Evolutionary conservation across 1,140 invertebrate species (phyloP).

Genomic region (Eueides isabella): DNA sequence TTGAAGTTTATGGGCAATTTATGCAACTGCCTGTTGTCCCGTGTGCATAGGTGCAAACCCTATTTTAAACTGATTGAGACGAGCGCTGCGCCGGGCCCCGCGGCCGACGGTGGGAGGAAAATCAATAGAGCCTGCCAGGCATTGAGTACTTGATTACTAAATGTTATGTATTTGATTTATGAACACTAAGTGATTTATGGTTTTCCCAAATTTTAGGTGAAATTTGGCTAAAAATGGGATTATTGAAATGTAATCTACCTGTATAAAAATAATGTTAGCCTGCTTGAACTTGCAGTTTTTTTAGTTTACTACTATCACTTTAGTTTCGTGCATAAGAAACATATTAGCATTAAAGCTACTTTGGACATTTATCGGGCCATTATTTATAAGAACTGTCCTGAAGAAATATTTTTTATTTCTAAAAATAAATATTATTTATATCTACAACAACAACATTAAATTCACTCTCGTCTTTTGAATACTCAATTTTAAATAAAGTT

Average conservation of each 20-base stretch:
- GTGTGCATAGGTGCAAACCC: constrained; percentile 21
- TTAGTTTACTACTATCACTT: too few species aligned
- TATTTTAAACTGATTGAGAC: constrained; percentile 22
- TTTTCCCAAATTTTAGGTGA: not conserved
- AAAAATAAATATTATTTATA: too few species aligned
- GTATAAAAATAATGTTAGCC: not conserved
- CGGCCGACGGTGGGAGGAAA: constrained; percentile 17
- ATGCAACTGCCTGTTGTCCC: not conserved
- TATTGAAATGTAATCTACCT: not conserved
- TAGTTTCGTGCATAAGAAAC: too few species aligned
- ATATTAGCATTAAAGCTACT: too few species aligned
- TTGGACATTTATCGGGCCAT: too few species aligned
- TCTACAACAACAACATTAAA: too few species aligned
- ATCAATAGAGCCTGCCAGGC: constrained; percentile 23
- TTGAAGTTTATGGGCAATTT: not conserved
- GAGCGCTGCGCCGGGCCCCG: constrained; percentile 9
- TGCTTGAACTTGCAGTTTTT: too few species aligned
- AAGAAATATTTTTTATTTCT: too few species aligned
- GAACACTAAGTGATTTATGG: not conserved
- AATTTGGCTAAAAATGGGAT: not conserved
- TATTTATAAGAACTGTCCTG: too few species aligned
- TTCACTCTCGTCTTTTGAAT: too few species aligned
- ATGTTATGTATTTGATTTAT: not conserved
- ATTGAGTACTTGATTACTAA: constrained; percentile 16
- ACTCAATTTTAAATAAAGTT: too few species aligned